Evolutionary conservation across 2,113 vertebrate species (phyloP).

Genomic region (Rhabdornis inornatus): DNA sequence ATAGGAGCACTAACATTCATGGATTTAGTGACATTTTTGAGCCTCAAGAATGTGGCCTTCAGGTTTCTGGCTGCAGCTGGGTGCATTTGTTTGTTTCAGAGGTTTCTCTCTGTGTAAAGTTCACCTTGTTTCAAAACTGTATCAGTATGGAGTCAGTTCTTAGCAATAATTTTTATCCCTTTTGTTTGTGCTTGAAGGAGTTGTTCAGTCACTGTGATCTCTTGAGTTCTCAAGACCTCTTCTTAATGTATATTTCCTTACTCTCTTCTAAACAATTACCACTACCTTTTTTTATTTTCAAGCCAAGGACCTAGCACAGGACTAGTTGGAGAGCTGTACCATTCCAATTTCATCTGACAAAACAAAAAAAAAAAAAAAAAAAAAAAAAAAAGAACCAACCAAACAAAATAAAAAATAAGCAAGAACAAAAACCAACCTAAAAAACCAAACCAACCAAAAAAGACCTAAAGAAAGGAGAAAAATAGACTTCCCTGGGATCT

Average conservation of each 20-base stretch:
- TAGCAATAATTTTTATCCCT: background rate
- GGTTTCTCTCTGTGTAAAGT: background rate
- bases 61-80: background rate
- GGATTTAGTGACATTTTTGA: background rate
- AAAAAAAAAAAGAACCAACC: background rate
- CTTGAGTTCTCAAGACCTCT: background rate
- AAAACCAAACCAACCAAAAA: too few species aligned
- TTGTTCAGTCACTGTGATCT: background rate
- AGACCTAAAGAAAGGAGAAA: background rate
- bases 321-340: background rate
- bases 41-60: background rate
- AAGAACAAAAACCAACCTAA: background rate
- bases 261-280: background rate
- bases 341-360: background rate
- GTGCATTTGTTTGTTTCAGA: background rate
- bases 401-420: background rate
- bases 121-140: background rate
- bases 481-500: background rate
- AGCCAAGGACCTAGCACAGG: background rate
- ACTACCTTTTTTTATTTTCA: background rate
- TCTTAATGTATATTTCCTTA: background rate
- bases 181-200: background rate
- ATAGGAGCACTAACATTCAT: background rate
- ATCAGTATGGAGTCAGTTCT: background rate
- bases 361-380: background rate